Conservation (phyloP, 2,888 invertebrate species). For the Oeneis ivallda region DNA sequence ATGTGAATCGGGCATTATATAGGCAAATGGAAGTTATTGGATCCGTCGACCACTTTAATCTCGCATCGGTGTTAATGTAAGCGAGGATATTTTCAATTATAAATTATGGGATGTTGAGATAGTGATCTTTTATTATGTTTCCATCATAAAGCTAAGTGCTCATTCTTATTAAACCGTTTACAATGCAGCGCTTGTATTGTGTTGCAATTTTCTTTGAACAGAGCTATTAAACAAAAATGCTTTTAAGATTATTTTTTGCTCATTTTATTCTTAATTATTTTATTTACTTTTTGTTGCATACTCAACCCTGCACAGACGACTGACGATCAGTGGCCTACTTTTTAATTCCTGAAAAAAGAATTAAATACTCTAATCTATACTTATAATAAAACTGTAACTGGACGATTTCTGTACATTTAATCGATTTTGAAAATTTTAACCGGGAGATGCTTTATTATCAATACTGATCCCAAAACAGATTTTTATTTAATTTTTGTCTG, state of each 20-base stretch:
- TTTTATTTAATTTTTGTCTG: no score
- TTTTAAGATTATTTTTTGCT: conserved; percentile 4
- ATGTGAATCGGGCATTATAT: conserved; percentile 27
- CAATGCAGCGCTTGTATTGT: conserved; percentile 5
- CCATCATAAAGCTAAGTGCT: conserved; percentile 18
- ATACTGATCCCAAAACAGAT: no score
- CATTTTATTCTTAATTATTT: not conserved
- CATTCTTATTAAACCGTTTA: conserved; percentile 18
- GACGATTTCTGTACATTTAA: no score
- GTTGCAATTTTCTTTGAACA: conserved; percentile 15
- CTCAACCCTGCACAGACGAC: no score
- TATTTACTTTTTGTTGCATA: not conserved
- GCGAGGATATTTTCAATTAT: conserved; percentile 29
- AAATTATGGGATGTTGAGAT: conserved; percentile 21
- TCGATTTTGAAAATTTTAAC: no score
- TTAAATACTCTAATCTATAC: no score
- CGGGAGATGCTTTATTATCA: no score
- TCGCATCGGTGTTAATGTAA: conserved; percentile 36
- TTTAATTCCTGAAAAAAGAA: no score
- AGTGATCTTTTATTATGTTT: conserved; percentile 23
- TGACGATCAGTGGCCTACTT: no score
- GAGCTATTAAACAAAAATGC: conserved; percentile 15
- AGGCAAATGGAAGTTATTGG: conserved; percentile 40
- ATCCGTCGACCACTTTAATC: conserved; percentile 33
- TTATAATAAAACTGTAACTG: no score